A percentile compares a stretch with the other conserved stretches of the same genome.
These are phyloP conservation scores for Crossocerus cetratus DNA, from an alignment of 2,888 invertebrate species.

Conservation along the genomic window DNA sequence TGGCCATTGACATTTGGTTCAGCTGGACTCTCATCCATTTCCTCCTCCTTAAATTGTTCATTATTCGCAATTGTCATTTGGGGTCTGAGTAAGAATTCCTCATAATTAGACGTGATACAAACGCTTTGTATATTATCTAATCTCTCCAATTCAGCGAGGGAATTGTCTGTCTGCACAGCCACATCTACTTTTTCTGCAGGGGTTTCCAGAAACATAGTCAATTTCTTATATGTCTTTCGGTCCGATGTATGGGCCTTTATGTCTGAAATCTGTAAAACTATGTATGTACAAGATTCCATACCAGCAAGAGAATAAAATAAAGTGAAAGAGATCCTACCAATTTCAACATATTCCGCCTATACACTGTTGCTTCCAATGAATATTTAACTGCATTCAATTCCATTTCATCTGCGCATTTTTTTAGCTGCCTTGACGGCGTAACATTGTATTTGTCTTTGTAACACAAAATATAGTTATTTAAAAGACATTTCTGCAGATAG, in stretches of 20 bases:
- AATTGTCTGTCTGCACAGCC: slow-evolving; percentile 63
- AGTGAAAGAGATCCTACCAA: slow-evolving; percentile 53
- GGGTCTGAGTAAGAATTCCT: slow-evolving; percentile 24
- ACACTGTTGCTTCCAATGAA: slow-evolving; percentile 64
- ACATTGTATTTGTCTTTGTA: slow-evolving; percentile 52
- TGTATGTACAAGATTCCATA: slow-evolving; percentile 20
- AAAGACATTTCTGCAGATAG: slow-evolving; percentile 67
- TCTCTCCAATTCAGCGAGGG: slow-evolving; percentile 32
- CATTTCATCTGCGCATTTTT: slow-evolving; percentile 65
- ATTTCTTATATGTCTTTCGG: slow-evolving; percentile 62
- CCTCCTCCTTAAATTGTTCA: slow-evolving; percentile 6
- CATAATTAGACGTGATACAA: slow-evolving; percentile 43
- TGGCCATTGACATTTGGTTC: slow-evolving; percentile 7
- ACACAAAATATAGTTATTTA: slow-evolving; percentile 64
- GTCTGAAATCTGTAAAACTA: slow-evolving; percentile 62
- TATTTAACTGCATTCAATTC: slow-evolving; percentile 65
- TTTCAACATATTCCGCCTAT: slow-evolving; percentile 67
- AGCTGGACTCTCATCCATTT: slow-evolving; percentile 1
- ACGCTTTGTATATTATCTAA: slow-evolving; percentile 43
- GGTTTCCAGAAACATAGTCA: slow-evolving; percentile 59
- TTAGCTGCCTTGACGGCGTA: slow-evolving; percentile 52
- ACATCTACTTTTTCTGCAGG: slow-evolving; percentile 55
- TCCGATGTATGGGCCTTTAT: slow-evolving; percentile 62
- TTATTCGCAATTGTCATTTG: slow-evolving; percentile 1
- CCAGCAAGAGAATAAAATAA: not conserved